A percentile compares a stretch with the other conserved stretches of the same genome.
Evolutionary conservation across 2,797 vertebrate species (phyloP).

Genomic region (Spheniscus humboldti): DNA sequence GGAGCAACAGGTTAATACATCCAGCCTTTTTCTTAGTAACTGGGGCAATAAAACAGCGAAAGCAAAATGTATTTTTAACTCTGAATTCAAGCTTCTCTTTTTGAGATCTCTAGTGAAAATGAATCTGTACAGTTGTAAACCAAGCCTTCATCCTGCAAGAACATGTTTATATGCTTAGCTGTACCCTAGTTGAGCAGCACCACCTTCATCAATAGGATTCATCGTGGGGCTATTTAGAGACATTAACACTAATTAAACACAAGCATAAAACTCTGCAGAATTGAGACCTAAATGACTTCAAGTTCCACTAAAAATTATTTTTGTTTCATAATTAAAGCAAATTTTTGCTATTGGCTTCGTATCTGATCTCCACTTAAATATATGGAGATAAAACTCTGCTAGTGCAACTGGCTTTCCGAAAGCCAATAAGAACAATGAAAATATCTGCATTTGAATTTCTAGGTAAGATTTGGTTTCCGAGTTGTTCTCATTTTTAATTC

Average conservation of each 20-base stretch:
- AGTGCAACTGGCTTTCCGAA: background rate
- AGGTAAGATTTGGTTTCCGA: background rate
- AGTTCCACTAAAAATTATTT: conserved; percentile 43
- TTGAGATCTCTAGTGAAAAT: background rate
- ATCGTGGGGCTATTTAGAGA: conserved; percentile 36
- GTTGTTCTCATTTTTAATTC: background rate
- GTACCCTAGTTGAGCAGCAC: background rate
- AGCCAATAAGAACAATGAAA: background rate
- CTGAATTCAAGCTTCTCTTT: background rate
- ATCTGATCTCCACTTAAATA: background rate
- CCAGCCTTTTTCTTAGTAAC: background rate
- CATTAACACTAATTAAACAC: conserved; percentile 51
- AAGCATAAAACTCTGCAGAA: conserved; percentile 18
- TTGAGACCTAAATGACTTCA: conserved; percentile 8
- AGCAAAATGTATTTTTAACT: background rate
- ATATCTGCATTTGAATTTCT: background rate
- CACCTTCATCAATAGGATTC: conserved; percentile 17
- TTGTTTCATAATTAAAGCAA: conserved; percentile 18
- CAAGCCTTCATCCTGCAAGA: background rate
- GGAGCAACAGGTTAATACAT: background rate
- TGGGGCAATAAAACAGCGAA: background rate
- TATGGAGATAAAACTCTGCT: background rate
- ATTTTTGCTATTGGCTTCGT: background rate
- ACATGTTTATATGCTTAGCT: background rate
- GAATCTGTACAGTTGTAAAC: background rate